These are phyloP conservation scores for Artemisiospiza belli DNA, from an alignment of 2,113 vertebrate genomes.

Conservation along the genomic window DNA sequence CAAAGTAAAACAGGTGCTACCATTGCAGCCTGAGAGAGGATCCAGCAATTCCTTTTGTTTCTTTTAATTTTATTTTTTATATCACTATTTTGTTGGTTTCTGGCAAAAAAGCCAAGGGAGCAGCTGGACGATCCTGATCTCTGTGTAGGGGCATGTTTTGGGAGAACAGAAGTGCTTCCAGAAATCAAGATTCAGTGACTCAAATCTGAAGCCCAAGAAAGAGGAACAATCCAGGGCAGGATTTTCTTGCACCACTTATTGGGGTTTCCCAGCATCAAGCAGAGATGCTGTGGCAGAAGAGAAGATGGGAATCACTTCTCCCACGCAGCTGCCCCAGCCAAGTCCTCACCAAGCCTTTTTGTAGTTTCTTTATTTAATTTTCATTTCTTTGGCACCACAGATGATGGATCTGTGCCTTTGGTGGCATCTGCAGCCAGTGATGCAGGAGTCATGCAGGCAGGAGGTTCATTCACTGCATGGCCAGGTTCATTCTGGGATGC, in stretches of 20 bases:
- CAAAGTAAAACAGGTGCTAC: not conserved
- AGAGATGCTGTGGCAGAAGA: not conserved
- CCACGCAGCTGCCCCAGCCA: not conserved
- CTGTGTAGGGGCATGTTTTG: fast-evolving
- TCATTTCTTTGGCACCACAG: not conserved
- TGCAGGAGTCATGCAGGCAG: not conserved
- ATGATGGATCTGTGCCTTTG: not conserved
- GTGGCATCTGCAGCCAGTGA: fast-evolving
- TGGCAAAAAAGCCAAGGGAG: not conserved
- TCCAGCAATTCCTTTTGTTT: not conserved
- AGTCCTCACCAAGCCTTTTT: not conserved
- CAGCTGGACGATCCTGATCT: not conserved
- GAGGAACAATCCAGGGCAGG: fast-evolving
- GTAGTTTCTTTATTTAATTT: not conserved
- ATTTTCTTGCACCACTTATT: not conserved
- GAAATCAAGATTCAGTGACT: not conserved
- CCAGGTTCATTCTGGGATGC: not conserved
- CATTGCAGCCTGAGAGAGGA: not conserved
- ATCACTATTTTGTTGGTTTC: not conserved
- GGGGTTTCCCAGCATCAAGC: fast-evolving
- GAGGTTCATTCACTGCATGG: fast-evolving
- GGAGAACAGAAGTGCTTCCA: not conserved
- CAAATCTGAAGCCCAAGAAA: not conserved
- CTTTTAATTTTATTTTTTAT: not conserved
- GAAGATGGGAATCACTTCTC: not conserved